These are phyloP conservation scores for Oncopodura yosiiana DNA, from an alignment of 1,140 invertebrate genomes.

Conservation along the genomic window DNA sequence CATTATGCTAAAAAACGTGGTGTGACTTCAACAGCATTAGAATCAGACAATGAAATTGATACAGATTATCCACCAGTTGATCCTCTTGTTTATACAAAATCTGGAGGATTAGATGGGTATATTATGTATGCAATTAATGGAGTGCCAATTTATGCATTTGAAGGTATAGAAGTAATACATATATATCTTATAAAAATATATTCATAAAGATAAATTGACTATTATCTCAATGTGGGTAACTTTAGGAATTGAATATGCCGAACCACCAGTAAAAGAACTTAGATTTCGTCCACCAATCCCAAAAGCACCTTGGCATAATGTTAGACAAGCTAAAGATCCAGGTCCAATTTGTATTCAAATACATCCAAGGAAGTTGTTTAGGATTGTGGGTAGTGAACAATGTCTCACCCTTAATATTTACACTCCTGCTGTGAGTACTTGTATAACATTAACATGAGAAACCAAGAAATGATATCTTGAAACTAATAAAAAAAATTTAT, in stretches of 20 bases:
- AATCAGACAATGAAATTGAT: too few relatives aligned
- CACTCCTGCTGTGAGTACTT: constrained; percentile 9
- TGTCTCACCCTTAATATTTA: constrained; percentile 21
- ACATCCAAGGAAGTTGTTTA: constrained; percentile 10
- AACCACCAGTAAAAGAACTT: background rate
- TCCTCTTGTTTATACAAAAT: constrained; percentile 3
- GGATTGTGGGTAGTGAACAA: constrained; percentile 13
- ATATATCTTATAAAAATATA: too few relatives aligned
- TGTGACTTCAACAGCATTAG: too few relatives aligned
- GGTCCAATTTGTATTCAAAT: constrained; percentile 21
- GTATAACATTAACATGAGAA: too few relatives aligned
- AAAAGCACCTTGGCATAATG: constrained; percentile 16
- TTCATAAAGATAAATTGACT: too few relatives aligned
- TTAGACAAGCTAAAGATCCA: constrained; percentile 10
- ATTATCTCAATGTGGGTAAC: too few relatives aligned
- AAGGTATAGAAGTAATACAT: too few relatives aligned
- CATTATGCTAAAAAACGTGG: background rate
- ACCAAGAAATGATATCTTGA: too few relatives aligned
- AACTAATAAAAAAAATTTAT: too few relatives aligned
- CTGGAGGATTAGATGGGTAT: constrained; percentile 20
- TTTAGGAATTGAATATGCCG: constrained; percentile 6
- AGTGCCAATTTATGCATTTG: constrained; percentile 16
- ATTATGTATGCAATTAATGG: constrained; percentile 9
- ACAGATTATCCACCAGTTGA: too few relatives aligned
- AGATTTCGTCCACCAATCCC: constrained; percentile 11